Base-by-base conservation (phyloP, 2,797 vertebrate species). In the Phrynocephalus forsythii region DNA sequence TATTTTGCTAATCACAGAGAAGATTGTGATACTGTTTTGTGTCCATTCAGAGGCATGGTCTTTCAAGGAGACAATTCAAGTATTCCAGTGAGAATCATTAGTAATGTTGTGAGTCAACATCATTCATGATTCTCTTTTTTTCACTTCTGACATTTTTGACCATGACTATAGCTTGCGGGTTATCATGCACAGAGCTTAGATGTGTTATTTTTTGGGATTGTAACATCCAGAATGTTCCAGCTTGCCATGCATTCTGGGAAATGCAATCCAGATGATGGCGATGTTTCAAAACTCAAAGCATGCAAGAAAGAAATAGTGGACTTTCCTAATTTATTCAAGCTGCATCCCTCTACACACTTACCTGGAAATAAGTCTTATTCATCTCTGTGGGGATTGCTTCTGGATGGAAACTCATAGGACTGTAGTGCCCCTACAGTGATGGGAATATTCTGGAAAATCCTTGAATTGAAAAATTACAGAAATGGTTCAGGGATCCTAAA, bases 271-370 rank as follows among this genome's bases (percentile, higher is more conserved):
- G 13, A 63, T 63, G 60, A 63, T 63, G 60, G 5, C 15, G 52
- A 56, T 56, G 52, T 56, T 56, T 11, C 52, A 56, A 56, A 56
- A 56, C 52, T 56, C 52, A 10, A 56, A 56, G 52, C 52, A 56
- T 56, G 44, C 52, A 69, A 30, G 77, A 15, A n/a, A 26, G 30
- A 20, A 24, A 63, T n/a, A 9, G 48, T 63, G 13, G 38, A 73
- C 28, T 13, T 50, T 52, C 26, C 79, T 69, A 24, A 82, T 87
- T 91, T 88, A 89, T 91, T 84, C 88, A 52, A 50, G 33, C 18
- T 22, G 18, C 38, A 44, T 7, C 20, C 18, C 60, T 75, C 20
- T 73, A 73, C 2, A 6, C 16, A 24, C 3, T 24, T 44, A 48
- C 44, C 1, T 24, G 20, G 75, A 38, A 76, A 8, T 44, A 76